These are phyloP conservation scores for Eupelmus urozonus DNA, from an alignment of 2,888 invertebrate genomes.

Conservation along the genomic window DNA sequence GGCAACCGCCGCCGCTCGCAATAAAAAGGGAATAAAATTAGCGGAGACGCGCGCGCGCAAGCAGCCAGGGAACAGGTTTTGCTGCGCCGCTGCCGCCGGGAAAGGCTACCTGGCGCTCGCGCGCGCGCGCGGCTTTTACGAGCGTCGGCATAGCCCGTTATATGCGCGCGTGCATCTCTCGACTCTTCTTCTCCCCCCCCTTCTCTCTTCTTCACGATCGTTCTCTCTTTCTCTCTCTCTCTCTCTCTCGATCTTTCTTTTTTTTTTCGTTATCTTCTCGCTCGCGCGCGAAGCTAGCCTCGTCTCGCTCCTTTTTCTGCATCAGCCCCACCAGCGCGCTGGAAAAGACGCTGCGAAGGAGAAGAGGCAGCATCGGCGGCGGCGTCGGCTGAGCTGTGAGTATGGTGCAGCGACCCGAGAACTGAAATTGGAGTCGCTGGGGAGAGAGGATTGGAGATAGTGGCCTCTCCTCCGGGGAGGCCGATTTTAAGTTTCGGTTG, in stretches of 20 bases:
- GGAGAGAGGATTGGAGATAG: too few species aligned
- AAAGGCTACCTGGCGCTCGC: not conserved
- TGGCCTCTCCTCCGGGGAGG: too few species aligned
- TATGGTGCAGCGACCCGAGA: too few species aligned
- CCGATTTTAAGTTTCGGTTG: too few species aligned
- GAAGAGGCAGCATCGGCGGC: not conserved
- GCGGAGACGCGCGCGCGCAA: conserved; percentile 25
- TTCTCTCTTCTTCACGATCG: not conserved
- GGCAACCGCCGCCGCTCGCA: conserved; percentile 12
- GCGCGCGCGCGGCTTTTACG: conserved; percentile 56
- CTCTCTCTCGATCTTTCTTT: conserved; percentile 42
- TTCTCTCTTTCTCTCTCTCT: not conserved
- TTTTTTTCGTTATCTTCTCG: not conserved
- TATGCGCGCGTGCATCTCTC: conserved; percentile 57
- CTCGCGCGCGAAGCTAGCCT: not conserved
- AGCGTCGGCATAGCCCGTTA: conserved; percentile 69
- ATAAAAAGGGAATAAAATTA: conserved; percentile 54
- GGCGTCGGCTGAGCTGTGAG: too few species aligned
- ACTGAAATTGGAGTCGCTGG: too few species aligned
- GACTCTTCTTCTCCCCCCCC: conserved; percentile 56
- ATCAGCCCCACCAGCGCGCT: not conserved
- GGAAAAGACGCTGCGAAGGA: not conserved
- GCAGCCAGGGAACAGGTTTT: conserved; percentile 44
- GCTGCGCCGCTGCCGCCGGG: not conserved
- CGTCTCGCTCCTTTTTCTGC: not conserved